phyloP scores from a whole-genome alignment of 2,888 invertebrate species.

The Rhagonycha fulva region DNA sequence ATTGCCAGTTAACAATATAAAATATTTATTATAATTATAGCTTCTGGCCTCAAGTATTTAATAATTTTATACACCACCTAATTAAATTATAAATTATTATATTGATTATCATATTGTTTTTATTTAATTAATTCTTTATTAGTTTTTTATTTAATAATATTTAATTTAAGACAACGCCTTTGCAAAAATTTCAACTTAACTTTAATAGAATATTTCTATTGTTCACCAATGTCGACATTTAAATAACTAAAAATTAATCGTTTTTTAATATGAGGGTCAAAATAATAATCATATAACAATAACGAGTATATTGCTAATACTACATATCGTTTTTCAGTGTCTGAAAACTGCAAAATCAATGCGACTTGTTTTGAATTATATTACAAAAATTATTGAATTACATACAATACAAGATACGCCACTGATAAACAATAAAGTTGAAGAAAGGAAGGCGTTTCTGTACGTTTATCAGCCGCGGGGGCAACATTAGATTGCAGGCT shows the following conservation, averaged over 20 bases:
- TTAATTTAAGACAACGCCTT: background rate
- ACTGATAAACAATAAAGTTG: constrained; percentile 24
- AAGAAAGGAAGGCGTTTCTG: constrained; percentile 30
- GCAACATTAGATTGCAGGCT: constrained; percentile 27
- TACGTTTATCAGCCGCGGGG: constrained; percentile 32
- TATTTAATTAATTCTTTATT: background rate
- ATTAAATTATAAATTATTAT: background rate
- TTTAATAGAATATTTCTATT: too few species aligned
- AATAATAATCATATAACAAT: background rate
- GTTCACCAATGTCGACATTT: background rate
- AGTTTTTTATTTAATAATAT: background rate
- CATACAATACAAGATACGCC: constrained; percentile 11
- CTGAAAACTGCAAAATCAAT: background rate
- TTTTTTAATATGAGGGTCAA: background rate
- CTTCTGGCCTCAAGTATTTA: background rate
- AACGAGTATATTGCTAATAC: too few species aligned
- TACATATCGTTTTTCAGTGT: background rate
- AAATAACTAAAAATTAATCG: background rate
- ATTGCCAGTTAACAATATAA: background rate
- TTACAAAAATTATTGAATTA: background rate
- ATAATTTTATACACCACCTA: background rate
- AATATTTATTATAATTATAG: background rate
- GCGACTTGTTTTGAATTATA: background rate
- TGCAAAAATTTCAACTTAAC: background rate
- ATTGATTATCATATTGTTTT: background rate